These are phyloP conservation scores for Apotomis capreana DNA, from an alignment of 2,888 invertebrate genomes.

Conservation along the genomic window DNA sequence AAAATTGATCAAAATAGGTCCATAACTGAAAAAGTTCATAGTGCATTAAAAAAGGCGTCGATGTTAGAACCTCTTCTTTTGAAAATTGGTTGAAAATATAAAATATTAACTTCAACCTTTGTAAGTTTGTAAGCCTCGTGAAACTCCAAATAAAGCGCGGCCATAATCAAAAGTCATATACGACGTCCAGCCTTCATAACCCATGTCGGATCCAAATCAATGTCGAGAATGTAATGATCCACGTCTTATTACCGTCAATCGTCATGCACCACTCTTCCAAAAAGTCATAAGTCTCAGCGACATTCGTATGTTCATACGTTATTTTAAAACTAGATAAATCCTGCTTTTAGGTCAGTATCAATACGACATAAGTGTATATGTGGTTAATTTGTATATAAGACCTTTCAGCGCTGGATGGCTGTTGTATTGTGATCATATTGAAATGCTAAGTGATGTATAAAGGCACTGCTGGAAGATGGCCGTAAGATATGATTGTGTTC, in stretches of 20 bases:
- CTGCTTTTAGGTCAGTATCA: background rate
- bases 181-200: conserved; percentile 26
- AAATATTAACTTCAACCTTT: background rate
- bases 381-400: background rate
- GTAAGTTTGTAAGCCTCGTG: background rate
- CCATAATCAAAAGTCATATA: conserved; percentile 25
- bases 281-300: conserved; percentile 16
- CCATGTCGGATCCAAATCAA: conserved; percentile 38
- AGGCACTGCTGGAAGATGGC: conserved; percentile 17
- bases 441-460: conserved; percentile 41
- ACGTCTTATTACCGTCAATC: conserved; percentile 28
- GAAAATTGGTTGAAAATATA: too few species aligned
- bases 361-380: conserved; percentile 1
- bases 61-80: too few species aligned
- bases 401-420: background rate
- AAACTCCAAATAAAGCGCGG: conserved; percentile 10
- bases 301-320: background rate
- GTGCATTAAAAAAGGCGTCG: too few species aligned
- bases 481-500: conserved; percentile 30
- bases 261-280: background rate
- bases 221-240: conserved; percentile 34
- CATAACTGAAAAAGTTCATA: too few species aligned
- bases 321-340: background rate
- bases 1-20: too few species aligned
- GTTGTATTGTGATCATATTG: conserved; percentile 38